A percentile compares a stretch with the other conserved stretches of the same genome.
Evolutionary conservation across 2,797 vertebrate genomes (phyloP).

Genomic region (Acanthurus leucopareius): DNA sequence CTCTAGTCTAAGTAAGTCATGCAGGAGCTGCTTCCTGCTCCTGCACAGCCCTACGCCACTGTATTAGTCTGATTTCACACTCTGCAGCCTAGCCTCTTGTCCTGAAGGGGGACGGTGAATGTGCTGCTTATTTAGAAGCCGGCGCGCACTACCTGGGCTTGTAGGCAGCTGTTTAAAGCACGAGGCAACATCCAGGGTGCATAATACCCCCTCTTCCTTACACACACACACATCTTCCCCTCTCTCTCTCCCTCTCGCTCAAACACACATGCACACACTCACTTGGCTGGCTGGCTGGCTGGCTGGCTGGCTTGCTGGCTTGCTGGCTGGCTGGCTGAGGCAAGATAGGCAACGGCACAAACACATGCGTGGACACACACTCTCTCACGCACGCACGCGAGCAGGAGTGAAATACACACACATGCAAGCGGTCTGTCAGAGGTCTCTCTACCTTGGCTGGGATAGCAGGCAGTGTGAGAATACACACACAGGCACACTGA

Average conservation of each 20-base stretch:
- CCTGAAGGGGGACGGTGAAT: slow-evolving; percentile 87
- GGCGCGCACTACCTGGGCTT: slow-evolving; percentile 86
- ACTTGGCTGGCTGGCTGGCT: neutral
- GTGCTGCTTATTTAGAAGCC: slow-evolving; percentile 89
- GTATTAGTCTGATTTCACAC: slow-evolving; percentile 90
- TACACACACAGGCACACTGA: slow-evolving; percentile 78
- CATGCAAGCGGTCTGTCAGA: slow-evolving; percentile 77
- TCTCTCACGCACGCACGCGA: slow-evolving; percentile 34
- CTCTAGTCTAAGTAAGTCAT: slow-evolving; percentile 82
- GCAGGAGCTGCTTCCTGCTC: slow-evolving; percentile 81
- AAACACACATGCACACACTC: slow-evolving; percentile 70
- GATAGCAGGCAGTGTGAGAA: slow-evolving; percentile 81
- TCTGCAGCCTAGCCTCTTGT: slow-evolving; percentile 87
- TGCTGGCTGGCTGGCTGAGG: slow-evolving; percentile 66
- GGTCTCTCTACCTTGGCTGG: slow-evolving; percentile 85
- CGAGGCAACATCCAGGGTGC: slow-evolving; percentile 88
- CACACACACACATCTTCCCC: slow-evolving; percentile 62
- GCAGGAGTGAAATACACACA: slow-evolving; percentile 71
- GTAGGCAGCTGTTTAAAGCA: slow-evolving; percentile 89
- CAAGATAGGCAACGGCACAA: slow-evolving; percentile 72
- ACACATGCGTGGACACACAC: slow-evolving; percentile 32
- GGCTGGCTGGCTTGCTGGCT: slow-evolving; percentile 61
- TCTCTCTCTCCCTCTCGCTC: slow-evolving; percentile 60
- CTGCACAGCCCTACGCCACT: slow-evolving; percentile 83
- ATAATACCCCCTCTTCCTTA: slow-evolving; percentile 85